Evolutionary conservation across 2,888 invertebrate species (phyloP).

Genomic region (Plagodis pulveraria): DNA sequence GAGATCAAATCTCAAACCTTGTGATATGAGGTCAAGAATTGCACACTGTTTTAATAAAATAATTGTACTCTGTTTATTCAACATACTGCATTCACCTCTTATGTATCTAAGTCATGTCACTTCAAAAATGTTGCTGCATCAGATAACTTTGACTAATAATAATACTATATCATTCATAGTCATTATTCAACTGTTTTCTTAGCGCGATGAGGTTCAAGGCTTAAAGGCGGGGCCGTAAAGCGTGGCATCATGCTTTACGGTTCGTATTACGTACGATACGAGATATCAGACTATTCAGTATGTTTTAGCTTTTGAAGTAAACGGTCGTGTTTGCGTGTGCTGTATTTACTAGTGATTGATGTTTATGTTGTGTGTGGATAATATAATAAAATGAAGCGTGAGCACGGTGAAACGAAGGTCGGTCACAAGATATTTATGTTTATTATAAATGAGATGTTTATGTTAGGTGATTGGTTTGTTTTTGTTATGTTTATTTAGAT

Average conservation of each 20-base stretch:
- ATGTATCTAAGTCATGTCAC: no score
- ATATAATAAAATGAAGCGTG: slow-evolving; percentile 44
- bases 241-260: background rate
- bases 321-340: slow-evolving; percentile 28
- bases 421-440: slow-evolving; percentile 16
- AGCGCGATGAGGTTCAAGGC: slow-evolving; percentile 22
- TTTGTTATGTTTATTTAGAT: background rate
- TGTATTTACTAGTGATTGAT: slow-evolving; percentile 5
- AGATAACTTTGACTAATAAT: no score
- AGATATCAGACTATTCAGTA: slow-evolving; percentile 14
- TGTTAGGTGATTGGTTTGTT: background rate
- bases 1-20: no score
- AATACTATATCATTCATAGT: no score
- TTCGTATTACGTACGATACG: slow-evolving; percentile 2
- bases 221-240: slow-evolving; percentile 3
- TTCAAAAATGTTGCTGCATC: no score
- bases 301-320: slow-evolving; percentile 13
- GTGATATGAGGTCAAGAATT: no score
- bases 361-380: slow-evolving; percentile 29
- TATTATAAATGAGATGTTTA: background rate
- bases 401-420: slow-evolving; percentile 53
- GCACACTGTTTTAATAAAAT: no score
- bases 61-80: no score
- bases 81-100: no score
- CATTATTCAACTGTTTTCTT: no score